These are phyloP conservation scores for Onychostruthus taczanowskii DNA, from an alignment of 2,113 vertebrate species.

Conservation along the genomic window DNA sequence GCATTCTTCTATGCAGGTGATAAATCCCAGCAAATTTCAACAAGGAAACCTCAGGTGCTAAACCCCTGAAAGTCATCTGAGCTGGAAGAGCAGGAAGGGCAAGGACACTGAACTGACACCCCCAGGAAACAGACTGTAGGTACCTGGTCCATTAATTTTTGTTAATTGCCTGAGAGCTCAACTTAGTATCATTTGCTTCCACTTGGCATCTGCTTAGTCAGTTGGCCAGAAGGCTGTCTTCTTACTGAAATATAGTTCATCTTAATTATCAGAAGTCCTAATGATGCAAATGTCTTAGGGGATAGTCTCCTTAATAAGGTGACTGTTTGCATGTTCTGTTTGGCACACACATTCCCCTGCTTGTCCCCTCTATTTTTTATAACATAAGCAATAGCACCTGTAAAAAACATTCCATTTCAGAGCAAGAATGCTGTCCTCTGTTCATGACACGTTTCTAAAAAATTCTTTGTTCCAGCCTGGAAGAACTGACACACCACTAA, in stretches of 20 bases:
- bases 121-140: conserved; percentile 7
- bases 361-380: neutral
- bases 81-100: neutral
- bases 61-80: neutral
- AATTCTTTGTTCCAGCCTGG: neutral
- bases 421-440: neutral
- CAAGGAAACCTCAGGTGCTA: neutral
- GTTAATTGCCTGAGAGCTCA: conserved; percentile 23
- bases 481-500: neutral
- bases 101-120: neutral
- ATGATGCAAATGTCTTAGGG: neutral
- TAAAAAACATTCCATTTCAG: neutral
- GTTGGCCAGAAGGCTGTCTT: conserved; percentile 16
- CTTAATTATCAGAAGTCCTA: conserved; percentile 25
- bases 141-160: conserved; percentile 47
- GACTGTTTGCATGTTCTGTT: neutral
- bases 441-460: neutral
- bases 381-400: neutral
- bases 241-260: conserved; percentile 7
- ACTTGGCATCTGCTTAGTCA: conserved; percentile 47
- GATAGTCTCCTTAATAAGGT: neutral
- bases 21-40: neutral
- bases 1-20: neutral
- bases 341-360: rapidly evolving
- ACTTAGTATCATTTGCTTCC: conserved; percentile 12